These are phyloP conservation scores for Orcinus orca DNA, from an alignment of 2,113 vertebrate species.

Conservation along the genomic window DNA sequence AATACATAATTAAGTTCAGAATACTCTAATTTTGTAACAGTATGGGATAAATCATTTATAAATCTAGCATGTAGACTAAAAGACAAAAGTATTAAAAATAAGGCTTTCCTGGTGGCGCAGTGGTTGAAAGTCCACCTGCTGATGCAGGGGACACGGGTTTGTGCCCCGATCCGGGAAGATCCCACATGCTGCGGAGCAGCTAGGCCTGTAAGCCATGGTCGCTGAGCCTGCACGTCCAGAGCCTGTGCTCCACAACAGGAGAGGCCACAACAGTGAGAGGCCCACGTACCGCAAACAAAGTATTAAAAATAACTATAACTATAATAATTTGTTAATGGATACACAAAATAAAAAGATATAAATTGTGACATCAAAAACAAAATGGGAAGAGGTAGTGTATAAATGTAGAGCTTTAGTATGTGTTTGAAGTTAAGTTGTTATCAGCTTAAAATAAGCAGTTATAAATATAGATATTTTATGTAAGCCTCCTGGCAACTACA, in stretches of 20 bases:
- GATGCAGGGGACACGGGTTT: no score
- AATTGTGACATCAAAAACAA: background rate
- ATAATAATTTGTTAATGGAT: background rate
- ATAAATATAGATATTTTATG: background rate
- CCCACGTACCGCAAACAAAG: no score
- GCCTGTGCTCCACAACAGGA: no score
- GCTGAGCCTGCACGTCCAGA: accelerated
- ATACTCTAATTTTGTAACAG: background rate
- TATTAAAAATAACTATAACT: background rate
- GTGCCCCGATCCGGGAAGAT: no score
- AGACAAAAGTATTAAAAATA: no score
- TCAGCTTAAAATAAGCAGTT: background rate
- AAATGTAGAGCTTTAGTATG: background rate
- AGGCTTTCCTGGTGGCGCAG: no score
- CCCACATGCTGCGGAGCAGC: no score
- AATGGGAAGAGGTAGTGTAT: background rate
- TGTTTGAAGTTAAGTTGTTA: background rate
- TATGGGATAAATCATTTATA: background rate
- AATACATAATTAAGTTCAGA: background rate
- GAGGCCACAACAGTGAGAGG: no score
- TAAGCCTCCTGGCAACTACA: background rate
- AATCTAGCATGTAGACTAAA: no score
- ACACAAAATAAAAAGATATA: background rate
- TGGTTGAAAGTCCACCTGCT: accelerated
- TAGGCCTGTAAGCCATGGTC: no score